These are phyloP conservation scores for Aviceda subcristata DNA, from an alignment of 2,113 vertebrate genomes.

Conservation along the genomic window DNA sequence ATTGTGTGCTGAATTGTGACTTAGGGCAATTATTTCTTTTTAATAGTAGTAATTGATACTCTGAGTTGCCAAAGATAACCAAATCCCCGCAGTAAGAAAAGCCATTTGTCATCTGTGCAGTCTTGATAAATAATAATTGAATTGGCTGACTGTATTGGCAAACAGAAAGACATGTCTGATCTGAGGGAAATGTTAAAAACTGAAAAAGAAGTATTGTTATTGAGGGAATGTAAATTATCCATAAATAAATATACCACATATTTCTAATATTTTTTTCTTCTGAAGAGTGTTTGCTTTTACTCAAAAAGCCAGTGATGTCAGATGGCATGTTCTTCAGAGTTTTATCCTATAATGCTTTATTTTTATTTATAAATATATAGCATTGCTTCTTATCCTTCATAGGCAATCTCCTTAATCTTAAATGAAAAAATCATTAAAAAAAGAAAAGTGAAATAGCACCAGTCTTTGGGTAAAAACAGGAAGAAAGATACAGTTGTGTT, in stretches of 20 bases:
- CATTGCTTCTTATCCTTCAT: neutral
- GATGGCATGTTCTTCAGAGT: neutral
- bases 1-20: neutral
- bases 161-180: neutral
- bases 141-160: slow-evolving; percentile 6
- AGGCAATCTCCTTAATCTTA: neutral
- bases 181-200: neutral
- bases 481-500: too few species aligned
- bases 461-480: neutral
- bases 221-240: neutral
- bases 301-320: neutral
- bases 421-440: neutral
- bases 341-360: neutral
- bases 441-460: fast-evolving
- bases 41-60: slow-evolving; percentile 25
- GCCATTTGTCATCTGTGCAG: neutral
- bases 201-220: neutral
- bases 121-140: neutral
- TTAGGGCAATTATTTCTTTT: slow-evolving; percentile 19
- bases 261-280: neutral
- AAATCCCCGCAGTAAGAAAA: neutral
- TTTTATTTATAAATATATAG: neutral
- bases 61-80: neutral
- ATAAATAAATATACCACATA: neutral
- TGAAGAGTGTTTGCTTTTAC: neutral